Evolutionary conservation across 2,888 invertebrate genomes (phyloP).

Genomic region (Lacanobia wlatinum): DNA sequence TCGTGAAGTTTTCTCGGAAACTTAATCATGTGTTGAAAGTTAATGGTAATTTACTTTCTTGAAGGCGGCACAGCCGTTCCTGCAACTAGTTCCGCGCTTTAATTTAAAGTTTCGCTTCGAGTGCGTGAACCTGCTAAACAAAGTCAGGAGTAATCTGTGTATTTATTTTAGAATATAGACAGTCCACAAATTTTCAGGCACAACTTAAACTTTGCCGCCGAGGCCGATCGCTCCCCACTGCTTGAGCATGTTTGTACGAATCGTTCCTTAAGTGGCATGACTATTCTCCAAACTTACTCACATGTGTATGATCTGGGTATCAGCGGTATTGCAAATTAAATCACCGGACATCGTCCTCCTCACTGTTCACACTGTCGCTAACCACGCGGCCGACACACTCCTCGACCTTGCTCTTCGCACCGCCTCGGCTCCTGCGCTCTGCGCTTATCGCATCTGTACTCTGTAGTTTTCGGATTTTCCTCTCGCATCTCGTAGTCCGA

Average conservation of each 20-base stretch:
- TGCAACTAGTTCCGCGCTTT: constrained; percentile 72
- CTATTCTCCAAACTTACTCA: constrained; percentile 84
- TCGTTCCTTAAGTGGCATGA: constrained; percentile 87
- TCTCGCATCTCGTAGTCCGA: constrained; percentile 18
- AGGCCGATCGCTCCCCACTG: constrained; percentile 88
- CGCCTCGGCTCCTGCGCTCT: constrained; percentile 71
- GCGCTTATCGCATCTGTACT: constrained; percentile 71
- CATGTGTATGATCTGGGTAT: constrained; percentile 85
- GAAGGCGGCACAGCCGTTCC: constrained; percentile 68
- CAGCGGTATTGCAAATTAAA: constrained; percentile 85
- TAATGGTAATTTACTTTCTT: constrained; percentile 79
- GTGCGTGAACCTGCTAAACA: constrained; percentile 71
- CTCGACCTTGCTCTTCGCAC: constrained; percentile 84
- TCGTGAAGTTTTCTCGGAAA: constrained; percentile 73
- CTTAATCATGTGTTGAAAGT: constrained; percentile 76
- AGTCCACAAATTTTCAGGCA: constrained; percentile 73
- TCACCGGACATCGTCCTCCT: constrained; percentile 81
- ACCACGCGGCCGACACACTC: constrained; percentile 80
- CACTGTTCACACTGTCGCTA: constrained; percentile 86
- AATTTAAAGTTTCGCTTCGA: constrained; percentile 79
- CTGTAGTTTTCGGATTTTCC: constrained; percentile 64
- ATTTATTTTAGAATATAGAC: constrained; percentile 60
- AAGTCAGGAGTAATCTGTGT: constrained; percentile 61
- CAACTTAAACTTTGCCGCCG: constrained; percentile 83
- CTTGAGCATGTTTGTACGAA: constrained; percentile 89